These are phyloP conservation scores for Micromussa lordhowensis DNA, from an alignment of 92 coral and sea anemone species.

Conservation along the genomic window DNA sequence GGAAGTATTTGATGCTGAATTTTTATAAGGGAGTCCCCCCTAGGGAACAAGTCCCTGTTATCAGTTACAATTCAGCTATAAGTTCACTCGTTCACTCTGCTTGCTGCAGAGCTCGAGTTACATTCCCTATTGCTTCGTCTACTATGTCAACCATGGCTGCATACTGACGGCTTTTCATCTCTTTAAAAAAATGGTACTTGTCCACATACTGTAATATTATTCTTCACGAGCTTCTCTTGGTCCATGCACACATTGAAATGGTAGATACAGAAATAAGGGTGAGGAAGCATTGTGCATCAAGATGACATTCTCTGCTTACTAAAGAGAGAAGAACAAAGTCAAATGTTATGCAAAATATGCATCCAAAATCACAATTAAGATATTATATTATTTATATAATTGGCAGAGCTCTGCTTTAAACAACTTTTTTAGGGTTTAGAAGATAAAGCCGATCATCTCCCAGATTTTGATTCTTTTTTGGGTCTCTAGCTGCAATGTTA, in stretches of 20 bases:
- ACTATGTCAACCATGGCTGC: conserved; percentile 69
- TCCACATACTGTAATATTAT: no score
- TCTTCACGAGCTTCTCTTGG: conserved; percentile 57
- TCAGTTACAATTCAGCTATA: neutral
- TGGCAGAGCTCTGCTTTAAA: no score
- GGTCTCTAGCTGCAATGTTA: no score
- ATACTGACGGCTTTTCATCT: conserved; percentile 31
- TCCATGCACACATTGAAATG: conserved; percentile 58
- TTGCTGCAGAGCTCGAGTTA: conserved; percentile 39
- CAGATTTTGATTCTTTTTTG: no score
- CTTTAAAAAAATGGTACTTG: conserved; percentile 54
- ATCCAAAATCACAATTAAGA: no score
- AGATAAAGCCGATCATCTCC: no score
- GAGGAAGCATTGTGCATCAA: conserved; percentile 37
- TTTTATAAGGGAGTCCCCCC: no score
- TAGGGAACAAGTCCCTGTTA: neutral
- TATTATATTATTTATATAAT: no score
- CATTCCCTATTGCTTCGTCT: conserved; percentile 65
- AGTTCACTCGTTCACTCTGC: no score
- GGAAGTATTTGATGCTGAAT: no score
- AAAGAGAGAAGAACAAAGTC: neutral
- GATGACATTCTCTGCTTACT: conserved; percentile 49
- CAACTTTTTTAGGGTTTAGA: no score
- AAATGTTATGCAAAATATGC: neutral
- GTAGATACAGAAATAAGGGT: conserved; percentile 57